Conservation (phyloP, 2,113 vertebrate genomes). For the Cottus gobio region DNA sequence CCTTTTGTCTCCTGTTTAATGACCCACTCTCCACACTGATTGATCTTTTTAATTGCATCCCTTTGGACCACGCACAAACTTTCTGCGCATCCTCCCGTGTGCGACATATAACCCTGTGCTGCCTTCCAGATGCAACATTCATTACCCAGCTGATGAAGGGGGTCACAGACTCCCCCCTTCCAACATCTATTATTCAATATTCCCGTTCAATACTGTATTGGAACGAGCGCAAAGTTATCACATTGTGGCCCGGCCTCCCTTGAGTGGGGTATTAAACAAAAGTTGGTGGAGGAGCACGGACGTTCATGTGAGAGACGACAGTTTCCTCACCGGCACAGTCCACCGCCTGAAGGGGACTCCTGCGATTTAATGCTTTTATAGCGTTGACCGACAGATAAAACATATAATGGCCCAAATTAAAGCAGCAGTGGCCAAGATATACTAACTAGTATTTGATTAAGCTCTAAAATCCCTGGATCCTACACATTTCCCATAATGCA, state of each 20-base stretch:
- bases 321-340: neutral
- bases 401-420: neutral
- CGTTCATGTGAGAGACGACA: neutral
- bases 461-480: neutral
- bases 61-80: conserved; percentile 54
- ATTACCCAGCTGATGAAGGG: conserved; percentile 38
- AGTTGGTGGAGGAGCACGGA: neutral
- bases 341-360: neutral
- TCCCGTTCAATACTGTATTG: conserved; percentile 36
- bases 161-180: too few relatives aligned
- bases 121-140: conserved; percentile 43
- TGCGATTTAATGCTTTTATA: neutral
- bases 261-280: neutral
- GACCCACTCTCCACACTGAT: conserved; percentile 42
- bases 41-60: conserved; percentile 76
- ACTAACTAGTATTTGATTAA: neutral
- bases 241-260: neutral
- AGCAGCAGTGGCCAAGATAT: neutral
- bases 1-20: conserved; percentile 66
- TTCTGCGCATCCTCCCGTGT: conserved; percentile 50
- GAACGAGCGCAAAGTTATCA: conserved; percentile 10
- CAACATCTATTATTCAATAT: conserved; percentile 56
- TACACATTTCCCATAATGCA: neutral
- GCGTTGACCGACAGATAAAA: too few relatives aligned
- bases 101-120: conserved; percentile 42